Percentiles rank a stretch among this genome's conserved stretches.
Evolutionary conservation across 2,113 vertebrate species (phyloP).

Genomic region (Tetraodon nigroviridis): DNA sequence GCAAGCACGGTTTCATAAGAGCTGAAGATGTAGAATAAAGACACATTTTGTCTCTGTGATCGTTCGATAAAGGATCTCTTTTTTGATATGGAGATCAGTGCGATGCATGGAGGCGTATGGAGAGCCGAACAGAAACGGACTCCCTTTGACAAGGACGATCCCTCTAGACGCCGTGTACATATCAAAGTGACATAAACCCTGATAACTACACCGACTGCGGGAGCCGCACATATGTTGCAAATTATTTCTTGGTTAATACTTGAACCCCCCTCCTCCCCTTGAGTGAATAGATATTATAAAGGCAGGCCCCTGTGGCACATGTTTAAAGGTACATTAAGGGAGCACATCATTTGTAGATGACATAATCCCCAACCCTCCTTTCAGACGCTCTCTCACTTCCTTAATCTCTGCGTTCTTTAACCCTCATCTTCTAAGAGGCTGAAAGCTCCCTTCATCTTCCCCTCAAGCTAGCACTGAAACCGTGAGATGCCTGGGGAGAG

Average conservation of each 20-base stretch:
- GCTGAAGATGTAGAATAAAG: slow-evolving; percentile 52
- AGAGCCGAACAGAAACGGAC: slow-evolving; percentile 53
- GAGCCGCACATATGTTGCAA: slow-evolving; percentile 56
- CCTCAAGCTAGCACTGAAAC: slow-evolving; percentile 62
- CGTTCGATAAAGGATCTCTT: slow-evolving; percentile 63
- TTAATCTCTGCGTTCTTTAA: slow-evolving; percentile 74
- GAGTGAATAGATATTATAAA: slow-evolving; percentile 62
- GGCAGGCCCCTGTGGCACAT: slow-evolving; percentile 65
- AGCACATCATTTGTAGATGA: slow-evolving; percentile 73
- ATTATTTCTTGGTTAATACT: slow-evolving; percentile 68
- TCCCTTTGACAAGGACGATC: slow-evolving; percentile 59
- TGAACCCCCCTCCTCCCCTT: slow-evolving; percentile 38
- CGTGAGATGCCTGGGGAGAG: slow-evolving; percentile 54
- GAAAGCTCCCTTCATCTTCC: slow-evolving; percentile 76
- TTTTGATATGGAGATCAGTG: slow-evolving; percentile 67
- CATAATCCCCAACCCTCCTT: slow-evolving; percentile 71
- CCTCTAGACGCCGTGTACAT: slow-evolving; percentile 54
- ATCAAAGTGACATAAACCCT: slow-evolving; percentile 69
- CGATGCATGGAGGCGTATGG: slow-evolving; percentile 52
- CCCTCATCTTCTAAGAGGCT: slow-evolving; percentile 74
- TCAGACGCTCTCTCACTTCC: slow-evolving; percentile 67
- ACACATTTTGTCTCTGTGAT: slow-evolving; percentile 64
- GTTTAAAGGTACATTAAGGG: slow-evolving; percentile 74
- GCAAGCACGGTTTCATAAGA: slow-evolving; percentile 43
- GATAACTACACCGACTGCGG: slow-evolving; percentile 54